These are phyloP conservation scores for Colinus virginianus DNA, from an alignment of 2,113 vertebrate genomes.

Conservation along the genomic window DNA sequence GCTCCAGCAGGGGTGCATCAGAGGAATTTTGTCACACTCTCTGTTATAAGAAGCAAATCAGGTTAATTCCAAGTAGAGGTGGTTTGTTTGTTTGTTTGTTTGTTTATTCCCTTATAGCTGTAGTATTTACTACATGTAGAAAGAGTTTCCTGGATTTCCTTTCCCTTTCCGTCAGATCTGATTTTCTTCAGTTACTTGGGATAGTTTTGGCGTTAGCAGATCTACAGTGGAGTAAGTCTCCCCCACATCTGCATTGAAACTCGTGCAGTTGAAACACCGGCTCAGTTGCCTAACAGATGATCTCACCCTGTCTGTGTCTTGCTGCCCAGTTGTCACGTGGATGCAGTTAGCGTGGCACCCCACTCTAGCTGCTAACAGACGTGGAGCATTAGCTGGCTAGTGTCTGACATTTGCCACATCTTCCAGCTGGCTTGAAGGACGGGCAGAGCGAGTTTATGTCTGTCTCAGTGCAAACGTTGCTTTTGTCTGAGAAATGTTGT, in stretches of 20 bases:
- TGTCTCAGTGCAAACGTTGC: not conserved
- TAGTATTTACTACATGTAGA: not conserved
- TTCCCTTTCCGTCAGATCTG: not conserved
- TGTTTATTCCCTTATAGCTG: not conserved
- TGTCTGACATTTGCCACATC: not conserved
- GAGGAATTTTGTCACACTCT: not conserved
- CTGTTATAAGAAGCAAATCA: not conserved
- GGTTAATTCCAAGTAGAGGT: not conserved
- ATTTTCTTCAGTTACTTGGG: not conserved
- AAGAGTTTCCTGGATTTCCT: not conserved
- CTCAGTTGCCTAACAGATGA: not conserved
- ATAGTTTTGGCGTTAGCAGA: fast-evolving
- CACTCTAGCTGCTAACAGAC: not conserved
- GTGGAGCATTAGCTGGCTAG: not conserved
- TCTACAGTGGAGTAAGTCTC: not conserved
- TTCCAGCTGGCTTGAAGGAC: conserved; percentile 34
- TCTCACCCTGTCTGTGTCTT: conserved; percentile 1
- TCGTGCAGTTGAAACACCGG: not conserved
- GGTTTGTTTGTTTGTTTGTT: not conserved
- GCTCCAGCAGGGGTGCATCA: not conserved
- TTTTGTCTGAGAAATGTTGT: not conserved
- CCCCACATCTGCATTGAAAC: not conserved
- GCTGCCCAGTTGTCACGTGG: conserved; percentile 46
- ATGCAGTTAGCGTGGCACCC: not conserved
- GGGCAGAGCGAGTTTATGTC: not conserved